These are phyloP conservation scores for Lonchura striata DNA, from an alignment of 2,113 vertebrate species.

Conservation along the genomic window DNA sequence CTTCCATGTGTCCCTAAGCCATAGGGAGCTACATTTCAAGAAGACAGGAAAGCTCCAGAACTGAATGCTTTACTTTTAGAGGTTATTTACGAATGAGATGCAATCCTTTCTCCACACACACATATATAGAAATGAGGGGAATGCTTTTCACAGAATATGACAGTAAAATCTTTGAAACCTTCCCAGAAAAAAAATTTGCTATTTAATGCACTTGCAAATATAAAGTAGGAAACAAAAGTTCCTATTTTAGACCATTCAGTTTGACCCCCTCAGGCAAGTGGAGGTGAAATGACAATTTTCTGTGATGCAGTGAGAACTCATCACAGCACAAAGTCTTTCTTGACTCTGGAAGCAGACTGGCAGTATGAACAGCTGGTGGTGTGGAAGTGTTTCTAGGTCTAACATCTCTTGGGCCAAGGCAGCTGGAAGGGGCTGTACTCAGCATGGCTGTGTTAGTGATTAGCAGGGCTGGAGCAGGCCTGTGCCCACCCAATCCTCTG, in stretches of 20 bases:
- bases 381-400: background rate
- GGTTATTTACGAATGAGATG: background rate
- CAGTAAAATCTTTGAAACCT: background rate
- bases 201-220: background rate
- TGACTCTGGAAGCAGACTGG: background rate
- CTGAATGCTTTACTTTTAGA: background rate
- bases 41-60: background rate
- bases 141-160: background rate
- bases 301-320: background rate
- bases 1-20: background rate
- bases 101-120: background rate
- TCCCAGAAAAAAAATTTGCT: background rate
- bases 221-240: background rate
- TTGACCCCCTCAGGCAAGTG: background rate
- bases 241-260: background rate
- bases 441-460: background rate
- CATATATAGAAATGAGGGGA: background rate
- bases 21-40: background rate
- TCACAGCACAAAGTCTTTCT: background rate
- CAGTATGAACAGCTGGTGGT: rapidly evolving
- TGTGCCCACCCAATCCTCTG: background rate
- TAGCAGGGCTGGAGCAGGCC: background rate
- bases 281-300: background rate
- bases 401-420: background rate
- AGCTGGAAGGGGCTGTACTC: background rate